These are phyloP conservation scores for Euspilapteryx auroguttella DNA, from an alignment of 2,888 invertebrate genomes.

Conservation along the genomic window DNA sequence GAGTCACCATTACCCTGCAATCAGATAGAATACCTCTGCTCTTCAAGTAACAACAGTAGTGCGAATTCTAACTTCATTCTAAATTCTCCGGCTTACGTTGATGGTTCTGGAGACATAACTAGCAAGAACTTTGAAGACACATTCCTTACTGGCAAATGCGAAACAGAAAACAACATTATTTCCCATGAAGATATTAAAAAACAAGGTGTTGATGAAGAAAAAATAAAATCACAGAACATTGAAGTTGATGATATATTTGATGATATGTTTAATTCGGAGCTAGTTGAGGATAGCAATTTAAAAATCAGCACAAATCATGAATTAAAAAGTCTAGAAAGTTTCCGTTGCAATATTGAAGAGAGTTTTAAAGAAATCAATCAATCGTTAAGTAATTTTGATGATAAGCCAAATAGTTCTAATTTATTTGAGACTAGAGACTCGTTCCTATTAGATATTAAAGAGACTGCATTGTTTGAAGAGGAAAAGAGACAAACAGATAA, in stretches of 20 bases:
- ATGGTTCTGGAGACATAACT: not conserved
- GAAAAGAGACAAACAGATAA: no score
- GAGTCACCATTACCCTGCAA: constrained; percentile 46
- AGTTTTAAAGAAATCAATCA: constrained; percentile 56
- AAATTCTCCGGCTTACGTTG: constrained; percentile 19
- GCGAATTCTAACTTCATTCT: constrained; percentile 17
- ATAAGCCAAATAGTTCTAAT: constrained; percentile 16
- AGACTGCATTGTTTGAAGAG: constrained; percentile 18
- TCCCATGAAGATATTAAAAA: not conserved
- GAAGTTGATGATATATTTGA: constrained; percentile 25
- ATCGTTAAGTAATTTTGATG: constrained; percentile 41
- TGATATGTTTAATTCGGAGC: constrained; percentile 32
- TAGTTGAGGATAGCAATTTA: constrained; percentile 14
- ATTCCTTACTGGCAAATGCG: constrained; percentile 10
- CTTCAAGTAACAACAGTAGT: constrained; percentile 24
- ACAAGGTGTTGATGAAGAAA: constrained; percentile 1
- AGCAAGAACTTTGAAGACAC: constrained; percentile 13
- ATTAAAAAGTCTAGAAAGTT: constrained; percentile 1
- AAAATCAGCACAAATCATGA: constrained; percentile 13
- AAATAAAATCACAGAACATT: constrained; percentile 9
- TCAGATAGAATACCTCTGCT: constrained; percentile 38
- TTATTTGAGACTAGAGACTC: constrained; percentile 43
- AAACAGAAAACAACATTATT: not conserved
- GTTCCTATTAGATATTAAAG: constrained; percentile 36
- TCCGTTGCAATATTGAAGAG: no score